phyloP scores from a whole-genome alignment of 2,113 vertebrate species.

The Psilopsiagon aurifrons region DNA sequence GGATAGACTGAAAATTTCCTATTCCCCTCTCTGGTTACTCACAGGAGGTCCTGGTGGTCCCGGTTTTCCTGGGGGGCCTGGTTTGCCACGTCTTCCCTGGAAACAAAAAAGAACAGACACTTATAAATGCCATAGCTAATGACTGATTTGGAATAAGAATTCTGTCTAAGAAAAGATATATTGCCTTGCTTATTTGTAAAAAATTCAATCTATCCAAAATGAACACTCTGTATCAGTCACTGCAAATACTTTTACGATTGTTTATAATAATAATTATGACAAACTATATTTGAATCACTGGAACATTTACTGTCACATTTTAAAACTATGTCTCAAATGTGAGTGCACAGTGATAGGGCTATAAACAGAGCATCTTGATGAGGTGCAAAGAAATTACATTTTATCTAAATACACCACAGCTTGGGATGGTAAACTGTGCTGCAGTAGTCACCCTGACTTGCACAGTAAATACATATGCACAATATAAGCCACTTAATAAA shows the following conservation, averaged over 20 bases:
- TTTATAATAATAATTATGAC: neutral
- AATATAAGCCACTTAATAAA: neutral
- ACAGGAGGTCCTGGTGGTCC: conserved; percentile 81
- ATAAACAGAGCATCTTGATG: neutral
- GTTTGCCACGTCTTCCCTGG: conserved; percentile 81
- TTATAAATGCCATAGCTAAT: neutral
- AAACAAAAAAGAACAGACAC: conserved; percentile 23
- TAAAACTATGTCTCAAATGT: neutral
- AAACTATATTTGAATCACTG: neutral
- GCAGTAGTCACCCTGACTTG: neutral
- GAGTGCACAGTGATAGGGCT: neutral
- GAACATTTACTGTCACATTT: neutral
- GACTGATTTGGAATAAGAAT: neutral
- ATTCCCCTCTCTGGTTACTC: conserved; percentile 38
- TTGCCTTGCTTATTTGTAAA: neutral
- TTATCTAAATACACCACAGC: neutral
- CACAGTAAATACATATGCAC: neutral
- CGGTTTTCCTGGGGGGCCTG: conserved; percentile 76
- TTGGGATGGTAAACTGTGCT: neutral
- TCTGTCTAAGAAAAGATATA: neutral
- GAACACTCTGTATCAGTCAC: neutral
- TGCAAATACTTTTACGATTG: neutral
- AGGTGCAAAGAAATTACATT: neutral
- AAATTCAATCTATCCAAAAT: neutral
- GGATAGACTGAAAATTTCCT: neutral